phyloP scores from a whole-genome alignment of 2,888 invertebrate genomes.

The Sphaeridia pumilis region DNA sequence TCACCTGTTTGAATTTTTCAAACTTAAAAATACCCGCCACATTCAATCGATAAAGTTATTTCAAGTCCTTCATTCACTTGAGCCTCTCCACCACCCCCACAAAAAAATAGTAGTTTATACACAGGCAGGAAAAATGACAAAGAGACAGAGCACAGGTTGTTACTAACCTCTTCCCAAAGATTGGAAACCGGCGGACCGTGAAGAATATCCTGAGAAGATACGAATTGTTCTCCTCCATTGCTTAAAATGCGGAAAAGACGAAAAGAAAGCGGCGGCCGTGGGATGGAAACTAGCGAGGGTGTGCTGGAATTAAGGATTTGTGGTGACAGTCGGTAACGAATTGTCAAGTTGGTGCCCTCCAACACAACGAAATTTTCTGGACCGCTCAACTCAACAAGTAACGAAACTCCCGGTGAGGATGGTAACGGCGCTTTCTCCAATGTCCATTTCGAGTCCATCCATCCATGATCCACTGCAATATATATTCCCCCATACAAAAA shows the following conservation, averaged over 20 bases:
- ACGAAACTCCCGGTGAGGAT: background rate
- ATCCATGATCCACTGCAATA: slow-evolving; percentile 11
- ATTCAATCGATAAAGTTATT: no score
- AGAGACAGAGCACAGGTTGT: background rate
- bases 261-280: slow-evolving; percentile 8
- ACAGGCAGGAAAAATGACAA: no score
- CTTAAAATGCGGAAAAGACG: slow-evolving; percentile 8
- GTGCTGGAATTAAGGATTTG: slow-evolving; percentile 16
- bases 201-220: slow-evolving; percentile 11
- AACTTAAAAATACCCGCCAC: no score
- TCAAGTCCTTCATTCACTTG: no score
- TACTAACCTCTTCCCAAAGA: slow-evolving; percentile 17
- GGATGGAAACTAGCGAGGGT: background rate
- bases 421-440: background rate
- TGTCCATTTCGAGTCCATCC: slow-evolving; percentile 7
- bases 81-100: no score
- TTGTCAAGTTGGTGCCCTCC: slow-evolving; percentile 28
- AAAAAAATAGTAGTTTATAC: no score
- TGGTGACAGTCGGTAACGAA: slow-evolving; percentile 31
- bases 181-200: slow-evolving; percentile 9
- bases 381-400: slow-evolving; percentile 27
- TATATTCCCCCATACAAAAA: background rate
- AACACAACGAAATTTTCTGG: slow-evolving; percentile 32
- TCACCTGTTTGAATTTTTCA: no score
- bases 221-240: slow-evolving; percentile 11